Evolutionary conservation across 2,888 invertebrate genomes (phyloP), one percentile per base, ranked within the genome.

Genomic region (Acronicta alni): DNA sequence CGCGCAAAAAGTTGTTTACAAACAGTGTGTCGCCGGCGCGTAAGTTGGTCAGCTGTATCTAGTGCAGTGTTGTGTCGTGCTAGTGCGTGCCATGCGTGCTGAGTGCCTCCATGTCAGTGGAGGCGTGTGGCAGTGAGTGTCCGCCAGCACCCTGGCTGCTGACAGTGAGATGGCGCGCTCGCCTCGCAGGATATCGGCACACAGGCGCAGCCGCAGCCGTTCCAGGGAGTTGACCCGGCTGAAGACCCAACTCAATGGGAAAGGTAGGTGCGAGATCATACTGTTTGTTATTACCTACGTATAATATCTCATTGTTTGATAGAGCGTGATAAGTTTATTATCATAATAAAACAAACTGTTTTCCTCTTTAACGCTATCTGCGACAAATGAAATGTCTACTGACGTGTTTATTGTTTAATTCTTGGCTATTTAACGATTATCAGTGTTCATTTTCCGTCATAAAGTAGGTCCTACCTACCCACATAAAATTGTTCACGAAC

Each of bases 191-290:
- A 85, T 91, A 46, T 78, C 90, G 9, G 88, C 89, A 15, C 89
- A 88, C 55, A 82, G 93, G 57, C 78, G 91, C 64, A 87, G 88
- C 69, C 76, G 92, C 63, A 91, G 91, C 82, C 85, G 89, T 16
- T 90, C 91, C 56, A 75, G 90, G 46, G 94, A 93, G 74, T 82
- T 93, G 57, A 75, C 86, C 60, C 83, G 94, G 26, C 78, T 94
- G 41, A 80, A 85, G 66, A 89, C 88, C 3, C 93, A 93, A 57
- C 89, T 93, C 65, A 91, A 87, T 66, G 89, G 84, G 45, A 94
- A 93, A 93, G 92, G 93, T 92, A 72, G 42, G 41, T 26, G 42
- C 56, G 10, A 12, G 12, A 12, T 30, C 30, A 12, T 12, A 12
- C 45, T 51, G 30, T 62, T 66, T 67, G 32, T n/a, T 26, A 26